Evolutionary conservation across 1,140 invertebrate species (phyloP), one percentile per base, ranked within the genome.

Genomic region (Cyrtorhinus lividipennis): DNA sequence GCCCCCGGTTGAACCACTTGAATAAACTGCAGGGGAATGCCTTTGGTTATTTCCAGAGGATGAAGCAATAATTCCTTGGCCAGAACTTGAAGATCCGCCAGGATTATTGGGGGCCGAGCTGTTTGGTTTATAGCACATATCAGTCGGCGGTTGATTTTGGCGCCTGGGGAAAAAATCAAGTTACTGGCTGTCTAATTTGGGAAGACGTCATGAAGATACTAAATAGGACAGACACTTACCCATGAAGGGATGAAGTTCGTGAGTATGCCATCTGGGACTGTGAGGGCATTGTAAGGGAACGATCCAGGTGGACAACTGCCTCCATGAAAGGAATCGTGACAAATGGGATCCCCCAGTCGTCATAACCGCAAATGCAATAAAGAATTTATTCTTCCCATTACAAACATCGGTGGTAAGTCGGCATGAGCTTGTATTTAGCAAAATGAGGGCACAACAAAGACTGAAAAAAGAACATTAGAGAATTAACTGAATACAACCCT

Each of bases 261-360:
- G 67, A 53, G 63, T 67, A 69, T 60, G 68, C 64, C 68, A 69
- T 69, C 64, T 68, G 68, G 27, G 68, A 63, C 64, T 69, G 68
- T 56, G 68, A 65, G 61, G 68, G 66, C 67, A 69, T 68, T 24
- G 63, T 38, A 26, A 66, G 66, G 62, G 66, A 61, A 64, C 66
- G 68, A 46, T 69, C 68, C 64, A 68, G 65, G 65, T 69, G 68
- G 53, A 68, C 66, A 61, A 68, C 66, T 60, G 68, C 66, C 64
- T 67, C 66, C 66, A 67, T 67, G 64, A 62, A 61, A 60, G 45
- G 23, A 22, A 18, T 24, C 20, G 18, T 15, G 20, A 53, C 20
- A 53, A 53, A 5, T 20, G 12, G 12, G 48, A 10, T 53, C 3
- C 48, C 20, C 48, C 48, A 53, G 48, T 12, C 12, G 48, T 53